Conservation (phyloP, 1,140 invertebrate species). For the Gryllus bimaculatus region DNA sequence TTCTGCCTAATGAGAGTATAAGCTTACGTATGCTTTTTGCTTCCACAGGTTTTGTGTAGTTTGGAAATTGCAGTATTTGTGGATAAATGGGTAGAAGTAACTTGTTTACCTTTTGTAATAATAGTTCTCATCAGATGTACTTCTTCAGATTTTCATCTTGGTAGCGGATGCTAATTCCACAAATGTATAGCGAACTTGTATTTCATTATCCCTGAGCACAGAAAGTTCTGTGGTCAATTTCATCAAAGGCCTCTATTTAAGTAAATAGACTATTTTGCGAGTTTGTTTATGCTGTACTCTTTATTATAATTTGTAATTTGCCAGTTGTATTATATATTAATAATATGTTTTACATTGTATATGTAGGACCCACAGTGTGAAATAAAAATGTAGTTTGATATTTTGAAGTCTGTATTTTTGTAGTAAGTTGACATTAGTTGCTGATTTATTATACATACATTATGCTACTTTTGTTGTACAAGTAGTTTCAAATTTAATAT, state of each 20-base stretch:
- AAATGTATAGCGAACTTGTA: not conserved
- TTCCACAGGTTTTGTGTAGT: not conserved
- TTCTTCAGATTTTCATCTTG: not conserved
- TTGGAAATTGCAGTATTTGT: not conserved
- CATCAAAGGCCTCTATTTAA: not conserved
- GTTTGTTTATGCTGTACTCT: not conserved
- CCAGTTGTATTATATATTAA: not conserved
- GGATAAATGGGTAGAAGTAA: not conserved
- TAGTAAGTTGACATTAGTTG: not conserved
- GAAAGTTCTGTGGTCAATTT: not conserved
- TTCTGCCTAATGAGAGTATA: not conserved
- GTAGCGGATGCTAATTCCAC: not conserved
- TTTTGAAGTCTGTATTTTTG: not conserved
- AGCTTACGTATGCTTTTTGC: not conserved
- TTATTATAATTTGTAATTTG: not conserved
- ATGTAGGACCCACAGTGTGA: not conserved
- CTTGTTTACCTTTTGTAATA: not conserved
- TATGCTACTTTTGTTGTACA: constrained; percentile 12
- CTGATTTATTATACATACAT: constrained; percentile 8
- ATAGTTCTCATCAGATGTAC: not conserved
- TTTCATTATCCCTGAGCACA: not conserved
- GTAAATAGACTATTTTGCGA: not conserved
- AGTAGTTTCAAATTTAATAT: not conserved
- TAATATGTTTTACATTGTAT: not conserved
- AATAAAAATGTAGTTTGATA: not conserved